Conservation (phyloP, 1,140 invertebrate species). For the Odontomachus brunneus region DNA sequence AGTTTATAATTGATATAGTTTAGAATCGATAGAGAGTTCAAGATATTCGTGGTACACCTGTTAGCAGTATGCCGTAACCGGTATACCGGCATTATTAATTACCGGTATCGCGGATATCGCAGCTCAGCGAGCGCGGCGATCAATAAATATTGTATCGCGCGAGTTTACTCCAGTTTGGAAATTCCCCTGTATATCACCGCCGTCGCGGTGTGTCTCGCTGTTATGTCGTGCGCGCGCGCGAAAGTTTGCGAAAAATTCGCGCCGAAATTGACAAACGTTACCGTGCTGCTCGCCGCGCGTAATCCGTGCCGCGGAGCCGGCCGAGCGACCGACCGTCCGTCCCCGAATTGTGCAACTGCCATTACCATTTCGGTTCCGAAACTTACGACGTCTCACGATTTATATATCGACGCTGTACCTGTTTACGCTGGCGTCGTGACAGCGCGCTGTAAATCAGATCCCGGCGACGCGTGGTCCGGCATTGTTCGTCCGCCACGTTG, state of each 20-base stretch:
- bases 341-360: conserved; percentile 54
- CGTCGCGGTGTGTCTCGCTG: background rate
- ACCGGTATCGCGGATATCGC: background rate
- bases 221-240: conserved; percentile 13
- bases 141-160: conserved; percentile 3
- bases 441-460: conserved; percentile 69
- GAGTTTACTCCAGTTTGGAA: conserved; percentile 58
- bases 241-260: conserved; percentile 60
- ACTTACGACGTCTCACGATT: conserved; percentile 69
- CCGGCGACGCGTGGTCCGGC: conserved; percentile 59
- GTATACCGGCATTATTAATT: background rate
- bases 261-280: conserved; percentile 61
- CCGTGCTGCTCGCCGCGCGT: conserved; percentile 18
- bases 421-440: conserved; percentile 62
- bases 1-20: too few relatives aligned
- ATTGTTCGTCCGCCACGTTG: conserved; percentile 62
- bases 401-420: conserved; percentile 67
- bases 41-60: too few relatives aligned
- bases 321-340: background rate
- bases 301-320: conserved; percentile 36
- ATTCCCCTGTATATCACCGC: conserved; percentile 44
- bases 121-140: conserved; percentile 20
- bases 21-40: conserved; percentile 2
- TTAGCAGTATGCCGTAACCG: too few relatives aligned
- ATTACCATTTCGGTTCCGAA: conserved; percentile 66